These are phyloP conservation scores for Agrotis ipsilon DNA, from an alignment of 2,888 invertebrate species.

Conservation along the genomic window DNA sequence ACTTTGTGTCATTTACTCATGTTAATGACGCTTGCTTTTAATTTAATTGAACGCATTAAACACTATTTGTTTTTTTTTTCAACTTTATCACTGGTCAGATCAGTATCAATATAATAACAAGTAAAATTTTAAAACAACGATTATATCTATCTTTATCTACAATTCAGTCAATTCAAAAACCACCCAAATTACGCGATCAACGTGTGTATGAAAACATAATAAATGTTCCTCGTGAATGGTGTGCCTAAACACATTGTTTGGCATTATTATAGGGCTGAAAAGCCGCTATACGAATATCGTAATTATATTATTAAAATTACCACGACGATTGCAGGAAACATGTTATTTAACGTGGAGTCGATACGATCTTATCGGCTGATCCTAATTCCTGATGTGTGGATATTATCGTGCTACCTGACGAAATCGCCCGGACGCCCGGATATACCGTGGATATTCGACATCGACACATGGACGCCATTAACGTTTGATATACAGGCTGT, in stretches of 20 bases:
- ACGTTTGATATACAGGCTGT: conserved; percentile 73
- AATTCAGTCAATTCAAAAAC: conserved; percentile 43
- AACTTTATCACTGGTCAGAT: neutral
- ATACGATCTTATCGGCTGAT: conserved; percentile 88
- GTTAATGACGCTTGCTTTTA: neutral
- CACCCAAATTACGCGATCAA: conserved; percentile 60
- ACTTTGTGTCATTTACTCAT: neutral
- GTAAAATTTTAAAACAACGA: conserved; percentile 24
- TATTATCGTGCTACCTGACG: conserved; percentile 88
- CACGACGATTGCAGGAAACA: conserved; percentile 90
- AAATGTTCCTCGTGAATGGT: conserved; percentile 64
- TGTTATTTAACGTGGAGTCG: conserved; percentile 89
- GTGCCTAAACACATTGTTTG: conserved; percentile 71
- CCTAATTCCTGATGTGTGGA: conserved; percentile 90
- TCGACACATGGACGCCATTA: conserved; percentile 77
- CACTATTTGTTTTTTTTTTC: neutral
- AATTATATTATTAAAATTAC: conserved; percentile 90
- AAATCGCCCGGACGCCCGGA: conserved; percentile 84
- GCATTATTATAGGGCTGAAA: conserved; percentile 82
- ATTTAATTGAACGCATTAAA: neutral
- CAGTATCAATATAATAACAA: neutral
- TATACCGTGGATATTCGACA: conserved; percentile 80
- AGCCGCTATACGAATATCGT: conserved; percentile 85
- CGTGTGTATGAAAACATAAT: conserved; percentile 70
- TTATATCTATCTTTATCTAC: conserved; percentile 36